Conservation (phyloP, 2,888 invertebrate species). For the Ditylenchus weischeri region DNA sequence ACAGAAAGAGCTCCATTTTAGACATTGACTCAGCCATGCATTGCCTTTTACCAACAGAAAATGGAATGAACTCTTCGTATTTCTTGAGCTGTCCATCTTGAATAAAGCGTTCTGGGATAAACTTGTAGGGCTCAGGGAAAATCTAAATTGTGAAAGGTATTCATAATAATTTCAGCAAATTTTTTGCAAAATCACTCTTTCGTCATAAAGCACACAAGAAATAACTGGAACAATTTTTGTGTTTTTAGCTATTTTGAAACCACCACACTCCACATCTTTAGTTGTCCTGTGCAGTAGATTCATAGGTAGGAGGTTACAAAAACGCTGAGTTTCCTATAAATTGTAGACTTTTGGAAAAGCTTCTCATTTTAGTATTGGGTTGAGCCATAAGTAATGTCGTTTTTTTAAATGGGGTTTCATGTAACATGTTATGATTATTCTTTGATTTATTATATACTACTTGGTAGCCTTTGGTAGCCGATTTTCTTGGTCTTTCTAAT, state of each 20-base stretch:
- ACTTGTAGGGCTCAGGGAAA: slow-evolving; percentile 41
- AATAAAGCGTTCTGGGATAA: slow-evolving; percentile 41
- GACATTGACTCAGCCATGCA: slow-evolving; percentile 43
- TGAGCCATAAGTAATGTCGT: too few relatives aligned
- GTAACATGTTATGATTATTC: too few relatives aligned
- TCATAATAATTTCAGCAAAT: not conserved
- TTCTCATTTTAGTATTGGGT: not conserved
- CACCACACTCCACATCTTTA: slow-evolving; percentile 16
- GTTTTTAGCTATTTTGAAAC: slow-evolving; percentile 17
- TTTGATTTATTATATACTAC: too few relatives aligned
- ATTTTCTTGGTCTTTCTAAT: too few relatives aligned
- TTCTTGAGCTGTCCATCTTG: slow-evolving; percentile 34
- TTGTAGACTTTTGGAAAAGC: not conserved
- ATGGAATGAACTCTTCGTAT: slow-evolving; percentile 38
- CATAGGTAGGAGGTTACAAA: slow-evolving; percentile 21
- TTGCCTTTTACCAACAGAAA: slow-evolving; percentile 38
- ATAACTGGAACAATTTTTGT: slow-evolving; percentile 19
- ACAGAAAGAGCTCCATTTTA: slow-evolving; percentile 34
- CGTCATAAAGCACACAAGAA: slow-evolving; percentile 20
- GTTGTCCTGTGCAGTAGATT: slow-evolving; percentile 8
- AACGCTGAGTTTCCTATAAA: slow-evolving; percentile 20
- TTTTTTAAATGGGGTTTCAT: too few relatives aligned
- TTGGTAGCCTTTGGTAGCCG: too few relatives aligned
- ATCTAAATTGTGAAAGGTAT: slow-evolving; percentile 15
- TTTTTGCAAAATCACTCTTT: slow-evolving; percentile 11